Evolutionary conservation across 2,113 vertebrate genomes (phyloP).

Genomic region (Aegotheles bennettii): DNA sequence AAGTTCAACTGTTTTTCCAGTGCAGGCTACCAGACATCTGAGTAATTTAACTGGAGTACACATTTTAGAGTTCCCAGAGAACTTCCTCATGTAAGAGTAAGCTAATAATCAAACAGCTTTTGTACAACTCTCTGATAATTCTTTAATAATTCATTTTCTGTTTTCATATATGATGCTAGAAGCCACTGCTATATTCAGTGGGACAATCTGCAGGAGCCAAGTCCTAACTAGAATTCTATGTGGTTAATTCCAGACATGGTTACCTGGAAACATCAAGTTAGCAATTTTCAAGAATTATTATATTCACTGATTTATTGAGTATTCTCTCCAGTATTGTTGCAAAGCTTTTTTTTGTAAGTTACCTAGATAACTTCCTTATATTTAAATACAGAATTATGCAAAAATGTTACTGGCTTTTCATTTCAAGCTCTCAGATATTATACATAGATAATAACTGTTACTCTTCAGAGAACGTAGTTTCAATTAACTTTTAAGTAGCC

Average conservation of each 20-base stretch:
- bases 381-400: background rate
- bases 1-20: background rate
- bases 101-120: background rate
- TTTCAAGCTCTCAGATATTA: background rate
- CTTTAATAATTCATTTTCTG: background rate
- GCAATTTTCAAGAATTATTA: background rate
- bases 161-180: background rate
- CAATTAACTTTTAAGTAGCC: background rate
- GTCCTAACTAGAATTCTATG: background rate
- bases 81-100: accelerated
- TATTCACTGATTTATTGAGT: background rate
- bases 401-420: background rate
- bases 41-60: background rate
- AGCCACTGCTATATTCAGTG: background rate
- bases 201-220: background rate
- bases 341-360: background rate
- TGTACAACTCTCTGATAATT: background rate
- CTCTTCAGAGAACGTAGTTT: background rate
- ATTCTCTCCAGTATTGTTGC: background rate
- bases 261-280: background rate
- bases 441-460: background rate
- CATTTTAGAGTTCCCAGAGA: background rate
- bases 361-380: background rate
- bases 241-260: background rate
- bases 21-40: background rate